Evolutionary conservation across 2,113 vertebrate genomes (phyloP).

Genomic region (Apistogramma diplotaenia): DNA sequence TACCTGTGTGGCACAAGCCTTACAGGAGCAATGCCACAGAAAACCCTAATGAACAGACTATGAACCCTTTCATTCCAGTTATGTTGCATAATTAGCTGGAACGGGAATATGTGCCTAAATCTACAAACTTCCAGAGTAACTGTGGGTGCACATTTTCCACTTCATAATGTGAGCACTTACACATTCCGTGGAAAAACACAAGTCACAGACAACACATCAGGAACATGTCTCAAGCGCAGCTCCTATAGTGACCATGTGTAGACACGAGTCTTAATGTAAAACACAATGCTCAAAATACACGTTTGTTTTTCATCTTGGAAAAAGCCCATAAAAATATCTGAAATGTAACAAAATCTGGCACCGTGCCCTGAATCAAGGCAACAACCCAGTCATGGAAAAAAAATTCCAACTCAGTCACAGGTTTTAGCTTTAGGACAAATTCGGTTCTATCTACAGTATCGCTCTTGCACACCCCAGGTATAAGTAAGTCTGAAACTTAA

Average conservation of each 20-base stretch:
- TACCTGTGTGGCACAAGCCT: not conserved
- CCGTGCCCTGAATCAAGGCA: constrained; percentile 8
- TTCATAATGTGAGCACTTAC: constrained; percentile 60
- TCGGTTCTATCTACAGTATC: constrained; percentile 24
- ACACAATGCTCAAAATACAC: constrained; percentile 53
- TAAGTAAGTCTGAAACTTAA: constrained; percentile 22
- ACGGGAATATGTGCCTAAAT: constrained; percentile 11
- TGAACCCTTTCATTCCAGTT: not conserved
- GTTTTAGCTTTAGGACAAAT: constrained; percentile 42
- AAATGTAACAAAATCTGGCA: constrained; percentile 65
- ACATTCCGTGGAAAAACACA: constrained; percentile 57
- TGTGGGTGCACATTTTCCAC: constrained; percentile 42
- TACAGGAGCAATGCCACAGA: not conserved
- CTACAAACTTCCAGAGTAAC: constrained; percentile 1
- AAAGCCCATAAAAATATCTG: constrained; percentile 59
- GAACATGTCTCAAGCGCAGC: constrained; percentile 7
- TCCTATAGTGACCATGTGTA: constrained; percentile 30
- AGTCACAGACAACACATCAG: not conserved
- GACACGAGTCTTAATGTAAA: constrained; percentile 48
- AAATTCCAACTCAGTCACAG: constrained; percentile 27
- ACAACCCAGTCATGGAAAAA: constrained; percentile 42
- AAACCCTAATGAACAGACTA: not conserved
- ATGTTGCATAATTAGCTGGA: constrained; percentile 4
- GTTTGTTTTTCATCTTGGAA: constrained; percentile 28
- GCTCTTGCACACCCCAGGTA: constrained; percentile 22